These are phyloP conservation scores for Leptonema lineaticorne DNA, from an alignment of 1,140 invertebrate genomes.

Conservation along the genomic window DNA sequence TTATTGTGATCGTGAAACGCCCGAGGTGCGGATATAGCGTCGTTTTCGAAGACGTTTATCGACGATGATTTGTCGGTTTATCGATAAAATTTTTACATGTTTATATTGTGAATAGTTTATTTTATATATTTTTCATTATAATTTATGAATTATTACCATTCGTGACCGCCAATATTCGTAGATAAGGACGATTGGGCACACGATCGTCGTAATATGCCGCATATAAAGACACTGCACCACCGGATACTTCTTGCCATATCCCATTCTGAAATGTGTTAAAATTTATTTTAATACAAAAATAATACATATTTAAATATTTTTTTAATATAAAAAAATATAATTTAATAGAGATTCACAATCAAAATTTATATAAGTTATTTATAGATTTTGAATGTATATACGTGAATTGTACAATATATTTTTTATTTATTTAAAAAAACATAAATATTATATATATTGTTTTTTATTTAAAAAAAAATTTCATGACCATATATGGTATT, in stretches of 20 bases:
- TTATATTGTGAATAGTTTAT: neutral
- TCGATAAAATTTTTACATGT: no score
- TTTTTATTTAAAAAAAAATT: no score
- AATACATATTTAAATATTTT: neutral
- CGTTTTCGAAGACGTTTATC: no score
- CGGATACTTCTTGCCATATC: slow-evolving; percentile 49
- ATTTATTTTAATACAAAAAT: slow-evolving; percentile 15
- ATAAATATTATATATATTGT: no score
- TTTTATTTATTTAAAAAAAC: no score
- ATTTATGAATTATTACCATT: slow-evolving; percentile 47
- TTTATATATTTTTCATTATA: neutral
- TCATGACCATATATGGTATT: no score
- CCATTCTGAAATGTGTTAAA: slow-evolving; percentile 39
- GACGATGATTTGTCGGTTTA: no score
- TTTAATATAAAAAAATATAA: neutral
- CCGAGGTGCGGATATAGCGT: no score
- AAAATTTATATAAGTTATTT: no score
- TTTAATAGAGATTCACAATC: neutral
- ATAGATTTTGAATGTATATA: no score
- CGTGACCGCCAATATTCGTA: slow-evolving; percentile 51
- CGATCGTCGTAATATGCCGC: slow-evolving; percentile 54
- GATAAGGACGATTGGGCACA: slow-evolving; percentile 46
- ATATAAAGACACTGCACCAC: slow-evolving; percentile 49
- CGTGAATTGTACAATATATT: no score
- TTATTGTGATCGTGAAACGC: no score